These are phyloP conservation scores for Neotoma lepida DNA, from an alignment of 2,113 vertebrate genomes.

Conservation along the genomic window DNA sequence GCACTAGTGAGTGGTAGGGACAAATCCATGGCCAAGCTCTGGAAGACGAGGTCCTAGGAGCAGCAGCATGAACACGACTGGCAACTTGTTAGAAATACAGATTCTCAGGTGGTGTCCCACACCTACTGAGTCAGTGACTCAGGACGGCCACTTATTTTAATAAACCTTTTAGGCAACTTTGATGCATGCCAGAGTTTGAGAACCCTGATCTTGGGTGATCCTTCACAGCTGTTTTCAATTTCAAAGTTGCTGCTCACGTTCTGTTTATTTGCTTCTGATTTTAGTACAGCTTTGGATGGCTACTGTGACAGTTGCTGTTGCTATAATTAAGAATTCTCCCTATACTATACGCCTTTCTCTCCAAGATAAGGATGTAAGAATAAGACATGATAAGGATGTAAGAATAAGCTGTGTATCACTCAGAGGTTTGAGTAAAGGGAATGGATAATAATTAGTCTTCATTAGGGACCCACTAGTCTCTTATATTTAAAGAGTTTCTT, in stretches of 20 bases:
- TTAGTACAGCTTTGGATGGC: not conserved
- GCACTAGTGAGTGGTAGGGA: not conserved
- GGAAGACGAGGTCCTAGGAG: not conserved
- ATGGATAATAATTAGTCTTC: not conserved
- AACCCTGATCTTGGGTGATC: not conserved
- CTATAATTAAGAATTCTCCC: not conserved
- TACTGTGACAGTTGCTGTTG: not conserved
- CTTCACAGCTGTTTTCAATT: not conserved
- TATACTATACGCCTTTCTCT: not conserved
- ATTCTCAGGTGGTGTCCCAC: not conserved
- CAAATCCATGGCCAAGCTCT: not conserved
- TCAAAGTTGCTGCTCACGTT: not conserved
- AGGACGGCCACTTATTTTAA: not conserved
- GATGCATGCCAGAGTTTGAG: not conserved
- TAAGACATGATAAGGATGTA: not conserved
- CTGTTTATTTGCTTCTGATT: conserved; percentile 17
- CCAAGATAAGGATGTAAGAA: not conserved
- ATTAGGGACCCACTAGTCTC: not conserved
- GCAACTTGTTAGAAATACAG: not conserved
- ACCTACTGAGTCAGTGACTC: not conserved
- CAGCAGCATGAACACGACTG: not conserved
- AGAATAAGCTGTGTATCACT: not conserved
- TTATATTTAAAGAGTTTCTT: not conserved
- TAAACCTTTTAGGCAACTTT: not conserved
- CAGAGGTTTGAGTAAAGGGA: not conserved